Evolutionary conservation across 2,113 vertebrate genomes (phyloP).

Genomic region (Carassius gibelio): DNA sequence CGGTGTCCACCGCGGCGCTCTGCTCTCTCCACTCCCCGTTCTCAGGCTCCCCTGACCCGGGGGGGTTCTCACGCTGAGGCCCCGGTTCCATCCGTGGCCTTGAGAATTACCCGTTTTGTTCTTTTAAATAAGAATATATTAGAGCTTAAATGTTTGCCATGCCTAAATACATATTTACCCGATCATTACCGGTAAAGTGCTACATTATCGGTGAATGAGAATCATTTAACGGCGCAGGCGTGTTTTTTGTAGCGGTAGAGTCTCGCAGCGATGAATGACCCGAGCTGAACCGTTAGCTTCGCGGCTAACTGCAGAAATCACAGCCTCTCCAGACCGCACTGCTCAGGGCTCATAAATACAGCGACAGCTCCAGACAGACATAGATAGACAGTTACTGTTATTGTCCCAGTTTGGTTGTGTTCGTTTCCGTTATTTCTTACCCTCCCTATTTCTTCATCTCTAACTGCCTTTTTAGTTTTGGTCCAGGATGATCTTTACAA

Average conservation of each 20-base stretch:
- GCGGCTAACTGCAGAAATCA: neutral
- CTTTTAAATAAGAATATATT: neutral
- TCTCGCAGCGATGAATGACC: conserved; percentile 13
- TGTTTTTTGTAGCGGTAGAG: neutral
- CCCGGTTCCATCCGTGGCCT: conserved; percentile 73
- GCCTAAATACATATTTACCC: conserved; percentile 1
- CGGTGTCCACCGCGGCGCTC: conserved; percentile 68
- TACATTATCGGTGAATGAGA: neutral
- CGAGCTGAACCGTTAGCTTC: conserved; percentile 36
- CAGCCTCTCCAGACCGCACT: neutral
- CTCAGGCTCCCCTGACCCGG: conserved; percentile 66
- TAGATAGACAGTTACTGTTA: too few relatives aligned
- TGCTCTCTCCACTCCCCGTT: conserved; percentile 62
- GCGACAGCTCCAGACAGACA: neutral
- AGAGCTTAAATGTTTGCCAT: conserved; percentile 4
- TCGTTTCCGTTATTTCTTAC: neutral
- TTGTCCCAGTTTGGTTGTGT: neutral
- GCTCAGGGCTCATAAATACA: neutral
- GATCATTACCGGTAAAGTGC: neutral
- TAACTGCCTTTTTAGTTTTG: too few relatives aligned
- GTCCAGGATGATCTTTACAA: neutral
- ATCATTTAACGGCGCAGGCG: neutral
- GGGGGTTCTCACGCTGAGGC: conserved; percentile 66
- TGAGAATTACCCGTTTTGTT: neutral
- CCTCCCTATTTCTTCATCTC: too few relatives aligned